Conservation (phyloP, 2,797 vertebrate genomes). For the Delichon dasypus region DNA sequence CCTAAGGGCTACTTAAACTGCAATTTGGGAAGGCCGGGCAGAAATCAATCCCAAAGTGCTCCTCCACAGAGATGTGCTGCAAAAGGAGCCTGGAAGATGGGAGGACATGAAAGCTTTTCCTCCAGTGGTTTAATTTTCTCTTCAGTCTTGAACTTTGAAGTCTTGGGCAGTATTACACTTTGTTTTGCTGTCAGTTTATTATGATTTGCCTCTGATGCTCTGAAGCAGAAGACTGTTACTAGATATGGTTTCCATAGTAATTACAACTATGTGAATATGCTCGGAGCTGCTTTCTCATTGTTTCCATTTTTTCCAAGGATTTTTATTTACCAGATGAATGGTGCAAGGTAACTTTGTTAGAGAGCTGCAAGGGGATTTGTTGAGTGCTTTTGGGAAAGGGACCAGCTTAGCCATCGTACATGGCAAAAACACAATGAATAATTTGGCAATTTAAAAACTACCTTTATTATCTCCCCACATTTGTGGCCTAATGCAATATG, state of each 20-base stretch:
- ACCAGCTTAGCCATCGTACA: background rate
- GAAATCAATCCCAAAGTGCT: background rate
- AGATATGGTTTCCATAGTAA: constrained; percentile 55
- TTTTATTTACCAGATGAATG: constrained; percentile 31
- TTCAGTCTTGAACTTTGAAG: background rate
- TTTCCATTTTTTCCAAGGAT: background rate
- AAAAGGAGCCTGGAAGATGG: background rate
- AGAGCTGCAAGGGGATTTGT: background rate
- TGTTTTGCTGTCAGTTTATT: constrained; percentile 5
- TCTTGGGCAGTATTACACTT: background rate
- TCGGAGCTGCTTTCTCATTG: background rate
- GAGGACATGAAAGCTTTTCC: background rate
- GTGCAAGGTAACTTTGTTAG: background rate
- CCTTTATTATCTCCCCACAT: background rate
- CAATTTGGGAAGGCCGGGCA: background rate
- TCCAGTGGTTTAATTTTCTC: background rate
- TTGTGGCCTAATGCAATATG: background rate
- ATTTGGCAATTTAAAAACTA: background rate
- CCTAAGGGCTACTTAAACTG: background rate
- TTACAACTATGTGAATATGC: constrained; percentile 28
- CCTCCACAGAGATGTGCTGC: background rate
- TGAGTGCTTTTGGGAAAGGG: background rate
- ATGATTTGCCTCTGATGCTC: constrained; percentile 28
- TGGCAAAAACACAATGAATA: background rate
- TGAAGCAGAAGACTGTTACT: constrained; percentile 16